Conservation (phyloP, 2,113 vertebrate genomes). For the Hiodon tergisus region DNA sequence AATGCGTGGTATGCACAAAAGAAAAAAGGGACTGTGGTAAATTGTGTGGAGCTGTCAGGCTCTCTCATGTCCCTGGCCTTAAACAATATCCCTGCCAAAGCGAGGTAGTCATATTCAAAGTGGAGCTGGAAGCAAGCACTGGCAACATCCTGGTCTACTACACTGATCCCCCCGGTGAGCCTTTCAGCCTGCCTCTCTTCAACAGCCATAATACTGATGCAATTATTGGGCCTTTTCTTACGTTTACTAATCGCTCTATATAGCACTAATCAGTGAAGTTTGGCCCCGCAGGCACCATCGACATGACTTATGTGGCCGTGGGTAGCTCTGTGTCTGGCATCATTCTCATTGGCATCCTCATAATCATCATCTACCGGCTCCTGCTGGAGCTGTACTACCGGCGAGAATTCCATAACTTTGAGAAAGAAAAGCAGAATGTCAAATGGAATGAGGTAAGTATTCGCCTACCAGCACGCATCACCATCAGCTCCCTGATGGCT, state of each 20-base stretch:
- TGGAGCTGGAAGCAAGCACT: background rate
- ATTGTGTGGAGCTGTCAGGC: background rate
- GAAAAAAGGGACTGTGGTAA: background rate
- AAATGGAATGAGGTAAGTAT: conserved; percentile 60
- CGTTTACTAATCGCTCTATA: background rate
- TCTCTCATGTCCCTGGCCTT: fast-evolving
- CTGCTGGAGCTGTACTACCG: conserved; percentile 58
- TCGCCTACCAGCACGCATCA: background rate
- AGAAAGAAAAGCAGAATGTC: conserved; percentile 46
- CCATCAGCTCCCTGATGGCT: too few species aligned
- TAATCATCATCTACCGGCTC: conserved; percentile 53
- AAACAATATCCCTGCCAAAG: conserved; percentile 19
- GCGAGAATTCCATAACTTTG: conserved; percentile 56
- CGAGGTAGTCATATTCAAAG: conserved; percentile 4
- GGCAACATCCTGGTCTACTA: conserved; percentile 27
- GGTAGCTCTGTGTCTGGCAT: conserved; percentile 50
- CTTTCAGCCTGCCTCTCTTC: background rate
- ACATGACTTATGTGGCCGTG: conserved; percentile 46
- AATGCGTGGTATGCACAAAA: conserved; percentile 8
- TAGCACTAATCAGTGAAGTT: background rate
- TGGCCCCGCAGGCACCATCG: conserved; percentile 27
- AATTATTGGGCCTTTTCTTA: too few species aligned
- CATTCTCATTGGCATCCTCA: conserved; percentile 51
- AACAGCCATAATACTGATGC: background rate
- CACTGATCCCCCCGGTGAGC: conserved; percentile 29